A percentile compares a stretch with the other conserved stretches of the same genome.
Evolutionary conservation across 92 coral and sea anemone species (phyloP).

Genomic region (Diadumene lineata): DNA sequence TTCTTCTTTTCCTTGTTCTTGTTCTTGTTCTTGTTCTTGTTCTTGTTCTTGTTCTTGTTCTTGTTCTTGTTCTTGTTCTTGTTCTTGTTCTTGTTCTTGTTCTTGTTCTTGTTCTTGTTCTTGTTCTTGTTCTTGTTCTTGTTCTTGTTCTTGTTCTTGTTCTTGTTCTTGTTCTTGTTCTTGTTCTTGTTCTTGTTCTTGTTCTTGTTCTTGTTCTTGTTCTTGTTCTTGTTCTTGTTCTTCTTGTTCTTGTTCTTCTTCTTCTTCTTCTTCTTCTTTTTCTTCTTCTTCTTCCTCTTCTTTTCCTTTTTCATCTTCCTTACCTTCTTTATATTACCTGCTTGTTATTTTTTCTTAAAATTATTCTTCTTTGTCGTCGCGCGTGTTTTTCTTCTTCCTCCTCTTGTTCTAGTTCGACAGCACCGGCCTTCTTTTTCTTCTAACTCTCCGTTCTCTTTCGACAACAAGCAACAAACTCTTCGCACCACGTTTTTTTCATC

Average conservation of each 20-base stretch:
- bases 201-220: not conserved
- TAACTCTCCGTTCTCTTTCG: not conserved
- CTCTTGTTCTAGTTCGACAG: not conserved
- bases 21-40: not conserved
- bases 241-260: constrained; percentile 2
- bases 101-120: constrained; percentile 1
- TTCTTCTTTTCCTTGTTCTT: not conserved
- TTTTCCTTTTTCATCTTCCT: too few species aligned
- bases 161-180: not conserved
- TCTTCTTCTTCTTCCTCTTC: not conserved
- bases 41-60: not conserved
- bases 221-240: constrained; percentile 5
- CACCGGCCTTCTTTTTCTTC: constrained; percentile 17
- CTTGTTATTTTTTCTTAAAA: not conserved
- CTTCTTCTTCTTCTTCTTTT: constrained; percentile 2
- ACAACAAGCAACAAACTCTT: not conserved
- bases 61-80: not conserved
- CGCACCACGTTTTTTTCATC: not conserved
- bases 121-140: not conserved
- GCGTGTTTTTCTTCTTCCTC: constrained; percentile 1
- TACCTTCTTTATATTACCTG: not conserved
- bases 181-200: not conserved
- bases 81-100: not conserved
- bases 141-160: constrained; percentile 6
- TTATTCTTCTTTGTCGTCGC: not conserved